These are phyloP conservation scores for Atta texana DNA, from an alignment of 1,140 invertebrate species.

Conservation along the genomic window DNA sequence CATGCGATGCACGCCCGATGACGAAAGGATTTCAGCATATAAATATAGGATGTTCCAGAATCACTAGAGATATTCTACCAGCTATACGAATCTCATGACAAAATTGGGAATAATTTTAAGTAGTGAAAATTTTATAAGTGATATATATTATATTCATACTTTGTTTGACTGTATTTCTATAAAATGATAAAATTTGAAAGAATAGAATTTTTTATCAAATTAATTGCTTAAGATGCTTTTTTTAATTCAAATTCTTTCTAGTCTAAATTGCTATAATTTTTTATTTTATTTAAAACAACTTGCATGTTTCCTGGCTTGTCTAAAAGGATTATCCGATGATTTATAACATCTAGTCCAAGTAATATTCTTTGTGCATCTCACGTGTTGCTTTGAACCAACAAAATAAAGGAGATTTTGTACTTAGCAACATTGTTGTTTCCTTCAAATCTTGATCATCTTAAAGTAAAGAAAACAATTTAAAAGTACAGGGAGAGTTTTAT, in stretches of 20 bases:
- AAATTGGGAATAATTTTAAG: background rate
- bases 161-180: background rate
- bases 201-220: background rate
- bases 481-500: background rate
- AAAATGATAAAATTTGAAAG: background rate
- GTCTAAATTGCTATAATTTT: background rate
- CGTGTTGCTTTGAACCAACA: constrained; percentile 59
- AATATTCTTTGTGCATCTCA: constrained; percentile 32
- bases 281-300: background rate
- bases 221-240: background rate
- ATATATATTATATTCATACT: background rate
- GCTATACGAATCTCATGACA: background rate
- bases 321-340: background rate
- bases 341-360: background rate
- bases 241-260: background rate
- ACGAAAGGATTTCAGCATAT: background rate
- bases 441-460: constrained; percentile 35
- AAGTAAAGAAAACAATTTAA: background rate
- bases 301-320: background rate
- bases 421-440: constrained; percentile 50
- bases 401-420: constrained; percentile 69
- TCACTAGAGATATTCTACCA: background rate
- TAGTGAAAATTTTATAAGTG: background rate
- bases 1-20: background rate
- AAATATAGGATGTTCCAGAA: background rate